Base-by-base conservation (phyloP, 2,888 invertebrate species). In the Thumatha senex region DNA sequence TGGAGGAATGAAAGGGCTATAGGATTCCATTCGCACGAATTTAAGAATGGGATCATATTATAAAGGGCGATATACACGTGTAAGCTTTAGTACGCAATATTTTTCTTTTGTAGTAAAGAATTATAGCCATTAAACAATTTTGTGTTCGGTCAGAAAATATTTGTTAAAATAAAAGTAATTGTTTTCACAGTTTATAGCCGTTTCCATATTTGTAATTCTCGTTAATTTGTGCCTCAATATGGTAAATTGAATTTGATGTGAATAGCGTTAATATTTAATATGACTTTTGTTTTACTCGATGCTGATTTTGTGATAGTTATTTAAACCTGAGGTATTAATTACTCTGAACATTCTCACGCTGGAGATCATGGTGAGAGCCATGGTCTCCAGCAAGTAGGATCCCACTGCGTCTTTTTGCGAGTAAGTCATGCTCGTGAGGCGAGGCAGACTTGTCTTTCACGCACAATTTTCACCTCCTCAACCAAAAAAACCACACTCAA, bases 31-130 rank as follows among this genome's bases (percentile, higher is more conserved):
- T 63, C 51, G 49, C 51, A 55, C 45, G 59, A 53, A 63, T 69
- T 67, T 54, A 56, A 57, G 55, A 60, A 68, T 57, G 48, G 58
- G 44, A 52, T 66, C 61, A 66, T 56, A 58, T 55, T 58, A 63
- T 57, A 63, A 58, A 58, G 54, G 61, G 44, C 44, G 53, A 53
- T 51, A 54, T 60, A 58, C 67, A 69, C 69, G 67, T 69, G 63
- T 58, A 48, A 54, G 61, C 40, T 58, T 60, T 52, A 54, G 48
- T 51, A 51, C 40, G 60, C 52, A 54, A 54, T 65, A 65, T 58
- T 62, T 68, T 66, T 66, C 67, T 66, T 56, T 61, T 63, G 50
- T 63, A 50, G 51, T 56, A 68, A 62, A 56, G 60, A 60, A 52
- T 68, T 60, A 61, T 56, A 55, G 56, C 41, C 54, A 48, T 64